Evolutionary conservation across 2,113 vertebrate species (phyloP).

Genomic region (Chloropsis cyanopogon): DNA sequence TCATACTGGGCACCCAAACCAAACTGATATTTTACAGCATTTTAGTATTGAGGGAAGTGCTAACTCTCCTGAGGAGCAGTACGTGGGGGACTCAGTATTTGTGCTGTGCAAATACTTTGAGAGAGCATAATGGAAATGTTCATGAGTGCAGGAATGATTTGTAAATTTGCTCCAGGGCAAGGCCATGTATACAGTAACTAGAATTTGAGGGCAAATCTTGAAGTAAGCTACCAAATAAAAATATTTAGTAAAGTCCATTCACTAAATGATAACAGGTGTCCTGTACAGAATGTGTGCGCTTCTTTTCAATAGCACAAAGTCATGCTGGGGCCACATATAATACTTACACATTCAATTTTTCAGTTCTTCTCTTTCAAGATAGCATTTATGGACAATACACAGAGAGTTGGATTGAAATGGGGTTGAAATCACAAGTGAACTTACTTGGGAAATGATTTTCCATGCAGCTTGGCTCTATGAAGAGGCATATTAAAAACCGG

Average conservation of each 20-base stretch:
- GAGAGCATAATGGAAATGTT: neutral
- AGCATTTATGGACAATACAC: neutral
- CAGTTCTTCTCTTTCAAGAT: neutral
- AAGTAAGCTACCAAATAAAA: neutral
- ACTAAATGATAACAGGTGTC: neutral
- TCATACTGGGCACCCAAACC: neutral
- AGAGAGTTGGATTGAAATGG: neutral
- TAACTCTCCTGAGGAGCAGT: neutral
- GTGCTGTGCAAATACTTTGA: neutral
- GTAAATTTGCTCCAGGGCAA: neutral
- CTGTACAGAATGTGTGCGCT: neutral
- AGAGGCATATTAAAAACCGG: neutral
- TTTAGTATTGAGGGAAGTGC: neutral
- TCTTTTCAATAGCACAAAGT: neutral
- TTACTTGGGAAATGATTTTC: neutral
- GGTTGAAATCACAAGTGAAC: neutral
- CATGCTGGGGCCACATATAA: rapidly evolving
- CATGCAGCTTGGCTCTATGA: neutral
- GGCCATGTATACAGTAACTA: neutral
- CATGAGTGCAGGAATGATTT: neutral
- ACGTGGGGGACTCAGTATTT: neutral
- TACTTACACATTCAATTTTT: neutral
- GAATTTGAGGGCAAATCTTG: neutral
- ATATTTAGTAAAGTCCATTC: neutral
- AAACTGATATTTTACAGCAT: neutral